These are phyloP conservation scores for Polydrusus pterygomalis DNA, from an alignment of 2,888 invertebrate species.

Conservation along the genomic window DNA sequence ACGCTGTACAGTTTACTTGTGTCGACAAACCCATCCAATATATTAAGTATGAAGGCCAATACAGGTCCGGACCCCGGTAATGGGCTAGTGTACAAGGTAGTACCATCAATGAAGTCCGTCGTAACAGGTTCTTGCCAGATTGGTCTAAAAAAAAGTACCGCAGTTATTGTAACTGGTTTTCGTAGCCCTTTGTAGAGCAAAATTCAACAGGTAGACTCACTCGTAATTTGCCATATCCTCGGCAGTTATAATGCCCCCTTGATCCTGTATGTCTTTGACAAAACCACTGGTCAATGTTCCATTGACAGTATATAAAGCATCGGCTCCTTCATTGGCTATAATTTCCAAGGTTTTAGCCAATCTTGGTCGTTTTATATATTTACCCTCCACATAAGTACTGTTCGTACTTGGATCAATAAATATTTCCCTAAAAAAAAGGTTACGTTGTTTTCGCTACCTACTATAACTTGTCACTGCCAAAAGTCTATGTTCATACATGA, in stretches of 20 bases:
- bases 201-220: constrained; percentile 72
- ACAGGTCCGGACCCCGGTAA: constrained; percentile 91
- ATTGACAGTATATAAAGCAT: constrained; percentile 73
- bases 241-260: constrained; percentile 85
- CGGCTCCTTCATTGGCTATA: constrained; percentile 74
- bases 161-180: too few relatives aligned
- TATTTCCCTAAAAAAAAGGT: constrained; percentile 58
- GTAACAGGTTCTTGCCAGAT: constrained; percentile 80
- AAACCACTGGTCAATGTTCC: constrained; percentile 73
- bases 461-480: too few relatives aligned
- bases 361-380: constrained; percentile 57
- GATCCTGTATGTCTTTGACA: constrained; percentile 67
- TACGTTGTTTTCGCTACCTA: too few relatives aligned
- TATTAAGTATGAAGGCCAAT: constrained; percentile 87
- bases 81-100: constrained; percentile 84
- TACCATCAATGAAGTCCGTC: constrained; percentile 76
- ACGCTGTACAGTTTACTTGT: constrained; percentile 63
- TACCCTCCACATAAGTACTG: constrained; percentile 58
- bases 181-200: neutral
- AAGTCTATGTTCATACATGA: too few relatives aligned
- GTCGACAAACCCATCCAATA: constrained; percentile 77
- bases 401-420: constrained; percentile 63
- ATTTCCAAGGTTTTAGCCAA: constrained; percentile 75
- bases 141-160: constrained; percentile 74
- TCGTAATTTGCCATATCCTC: constrained; percentile 84